Evolutionary conservation across 2,113 vertebrate genomes (phyloP), one percentile per base, ranked within the genome.

Genomic region (Machaerirhynchus nigripectus): DNA sequence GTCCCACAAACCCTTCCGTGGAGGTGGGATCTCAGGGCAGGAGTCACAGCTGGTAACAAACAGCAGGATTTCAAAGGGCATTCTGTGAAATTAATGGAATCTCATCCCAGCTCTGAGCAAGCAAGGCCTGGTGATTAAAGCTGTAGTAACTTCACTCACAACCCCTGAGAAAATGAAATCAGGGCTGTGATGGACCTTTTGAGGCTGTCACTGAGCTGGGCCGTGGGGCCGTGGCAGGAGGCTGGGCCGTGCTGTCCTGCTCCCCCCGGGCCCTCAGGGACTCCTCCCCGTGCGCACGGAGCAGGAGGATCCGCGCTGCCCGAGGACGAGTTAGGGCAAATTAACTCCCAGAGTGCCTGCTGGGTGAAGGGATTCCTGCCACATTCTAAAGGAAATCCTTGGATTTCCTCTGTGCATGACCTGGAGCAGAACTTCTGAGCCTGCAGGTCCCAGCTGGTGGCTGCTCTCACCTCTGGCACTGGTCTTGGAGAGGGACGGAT

Each of bases 121-220:
- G 27, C 14, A 16, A 24, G n/a, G 16, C 1, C 14, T 64, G 37
- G 0, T 69, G 44, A 7, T 28, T 7, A 31, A 65, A 77, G 68
- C 46, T 67, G 61, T 3, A 18, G 56, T 16, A 22, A 11, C 60
- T 76, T 49, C 0, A 7, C 23, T 57, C 14, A 33, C 30, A 49
- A 0, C 10, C 39, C n/a, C 23, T 28, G 30, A 13, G 50, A 13
- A 27, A 50, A 30, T 2, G 1, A 0, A 1, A 1, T 9, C 7
- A 1, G 37, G 26, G 24, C 30, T 17, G 1, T 23, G 53, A 5
- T 9, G 30, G 65, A 13, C 13, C 39, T n/a, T 30, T 1, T 1
- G 50, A 26, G 70, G 49, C 20, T 50, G 70, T 26, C 64, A 4
- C 53, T 26, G 69, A 35, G 46, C 83, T 65, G 84, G 60, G 33